Conservation (phyloP, 2,113 vertebrate species). For the Fregata magnificens region DNA sequence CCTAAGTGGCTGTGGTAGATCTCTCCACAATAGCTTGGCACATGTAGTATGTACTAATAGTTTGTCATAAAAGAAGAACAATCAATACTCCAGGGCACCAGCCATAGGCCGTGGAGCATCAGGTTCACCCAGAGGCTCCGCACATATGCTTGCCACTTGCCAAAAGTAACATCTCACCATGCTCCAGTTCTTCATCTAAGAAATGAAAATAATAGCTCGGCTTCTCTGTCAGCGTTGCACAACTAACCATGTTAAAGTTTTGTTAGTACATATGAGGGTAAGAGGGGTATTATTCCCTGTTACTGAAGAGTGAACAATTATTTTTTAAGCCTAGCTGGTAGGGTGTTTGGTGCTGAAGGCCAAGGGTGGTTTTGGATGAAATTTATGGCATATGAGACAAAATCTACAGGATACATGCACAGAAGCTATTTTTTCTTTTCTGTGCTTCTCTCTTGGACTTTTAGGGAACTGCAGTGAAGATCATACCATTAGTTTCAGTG, state of each 20-base stretch:
- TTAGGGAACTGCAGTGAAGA: neutral
- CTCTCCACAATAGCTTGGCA: neutral
- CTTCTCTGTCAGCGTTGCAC: rapidly evolving
- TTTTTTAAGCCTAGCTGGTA: neutral
- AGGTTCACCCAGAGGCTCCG: neutral
- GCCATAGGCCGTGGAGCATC: neutral
- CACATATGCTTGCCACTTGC: no score
- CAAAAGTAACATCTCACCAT: no score
- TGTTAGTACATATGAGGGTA: neutral
- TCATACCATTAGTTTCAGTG: neutral
- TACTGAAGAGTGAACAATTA: neutral
- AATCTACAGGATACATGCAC: neutral
- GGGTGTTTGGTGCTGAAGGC: neutral
- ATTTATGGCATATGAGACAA: neutral
- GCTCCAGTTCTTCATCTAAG: neutral
- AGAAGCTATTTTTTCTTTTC: neutral
- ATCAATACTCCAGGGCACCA: neutral
- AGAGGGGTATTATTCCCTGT: neutral
- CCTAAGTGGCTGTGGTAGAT: neutral
- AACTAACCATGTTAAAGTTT: neutral
- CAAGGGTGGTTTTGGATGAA: neutral
- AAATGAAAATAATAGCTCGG: neutral
- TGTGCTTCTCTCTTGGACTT: neutral
- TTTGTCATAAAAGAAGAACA: neutral
- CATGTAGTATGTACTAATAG: neutral